Evolutionary conservation across 2,888 invertebrate species (phyloP).

Genomic region (Muscina levida): DNA sequence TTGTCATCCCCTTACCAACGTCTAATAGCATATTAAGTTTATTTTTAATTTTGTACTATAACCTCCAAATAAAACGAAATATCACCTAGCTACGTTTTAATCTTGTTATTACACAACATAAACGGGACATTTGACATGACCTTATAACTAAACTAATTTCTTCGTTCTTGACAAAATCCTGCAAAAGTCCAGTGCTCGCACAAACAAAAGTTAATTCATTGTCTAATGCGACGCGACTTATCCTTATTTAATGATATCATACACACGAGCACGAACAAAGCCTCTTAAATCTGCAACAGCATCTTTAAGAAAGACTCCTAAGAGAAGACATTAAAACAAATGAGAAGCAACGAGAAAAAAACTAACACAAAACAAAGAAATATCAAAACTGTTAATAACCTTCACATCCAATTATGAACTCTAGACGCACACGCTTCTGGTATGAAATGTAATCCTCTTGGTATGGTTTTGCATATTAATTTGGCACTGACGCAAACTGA

Average conservation of each 20-base stretch:
- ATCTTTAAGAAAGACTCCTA: background rate
- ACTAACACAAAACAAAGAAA: background rate
- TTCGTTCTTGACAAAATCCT: background rate
- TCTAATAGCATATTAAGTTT: too few species aligned
- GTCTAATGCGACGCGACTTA: background rate
- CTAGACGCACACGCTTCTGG: background rate
- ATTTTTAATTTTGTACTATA: too few species aligned
- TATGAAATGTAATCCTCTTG: background rate
- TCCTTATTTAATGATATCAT: too few species aligned
- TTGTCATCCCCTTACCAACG: too few species aligned
- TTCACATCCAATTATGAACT: background rate
- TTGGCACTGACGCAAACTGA: background rate
- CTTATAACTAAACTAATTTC: background rate
- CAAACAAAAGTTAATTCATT: background rate
- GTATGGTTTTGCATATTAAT: slow-evolving; percentile 22
- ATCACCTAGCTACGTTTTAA: too few species aligned
- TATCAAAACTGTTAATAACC: slow-evolving; percentile 16
- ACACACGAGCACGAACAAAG: too few species aligned
- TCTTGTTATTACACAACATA: too few species aligned
- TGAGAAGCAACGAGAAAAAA: background rate
- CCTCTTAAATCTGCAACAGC: background rate
- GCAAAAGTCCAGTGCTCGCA: background rate
- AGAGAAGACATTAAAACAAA: too few species aligned
- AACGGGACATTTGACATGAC: too few species aligned
- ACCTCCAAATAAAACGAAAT: too few species aligned